Base-by-base conservation (phyloP, 2,797 vertebrate species). In the Moxostoma hubbsi region DNA sequence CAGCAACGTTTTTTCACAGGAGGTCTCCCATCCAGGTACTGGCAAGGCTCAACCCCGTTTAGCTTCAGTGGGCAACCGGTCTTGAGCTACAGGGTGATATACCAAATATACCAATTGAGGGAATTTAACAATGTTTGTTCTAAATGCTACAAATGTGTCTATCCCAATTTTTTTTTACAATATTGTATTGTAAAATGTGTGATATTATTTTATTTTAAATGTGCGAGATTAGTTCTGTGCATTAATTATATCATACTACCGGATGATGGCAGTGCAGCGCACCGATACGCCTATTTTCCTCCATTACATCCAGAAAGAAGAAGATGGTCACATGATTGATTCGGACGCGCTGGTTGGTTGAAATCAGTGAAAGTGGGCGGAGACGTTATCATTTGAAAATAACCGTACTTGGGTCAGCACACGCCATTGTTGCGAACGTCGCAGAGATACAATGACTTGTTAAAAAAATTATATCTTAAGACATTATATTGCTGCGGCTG, bases 311-410 rank as follows among this genome's bases (percentile, higher is more conserved):
- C 5, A n/a, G 18, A 61, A 59, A 50, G 74, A 76, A 76, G 74
- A 67, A 66, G 0, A 0, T 2, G 0, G 11, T 18, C 10, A 69
- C 24, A 4, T 46, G 9, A 7, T 13, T n/a, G 0, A 43, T 0
- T 47, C 7, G 10, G 6, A 3, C 1, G 3, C 16, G 43, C 18
- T 50, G 62, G 76, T 82, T 80, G 68, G 72, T 43, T 61, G 5
- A 43, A 15, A 64, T 10, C 4, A 46, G 7, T n/a, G 24, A 1
- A 63, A 47, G 50, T 4, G 9, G 66, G 71, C 24, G 61, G 51
- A 59, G 18, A 2, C 2, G 50, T 50, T 6, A 16, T 53, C 11
- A 53, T 77, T 84, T 77, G 69, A 84, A 84, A 82, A 6, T 51
- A 58, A 68, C 18, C 43, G 58, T 62, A 53, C n/a, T 36, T 4